These are phyloP conservation scores for Ceratitis capitata DNA, from an alignment of 1,140 invertebrate genomes.

Conservation along the genomic window DNA sequence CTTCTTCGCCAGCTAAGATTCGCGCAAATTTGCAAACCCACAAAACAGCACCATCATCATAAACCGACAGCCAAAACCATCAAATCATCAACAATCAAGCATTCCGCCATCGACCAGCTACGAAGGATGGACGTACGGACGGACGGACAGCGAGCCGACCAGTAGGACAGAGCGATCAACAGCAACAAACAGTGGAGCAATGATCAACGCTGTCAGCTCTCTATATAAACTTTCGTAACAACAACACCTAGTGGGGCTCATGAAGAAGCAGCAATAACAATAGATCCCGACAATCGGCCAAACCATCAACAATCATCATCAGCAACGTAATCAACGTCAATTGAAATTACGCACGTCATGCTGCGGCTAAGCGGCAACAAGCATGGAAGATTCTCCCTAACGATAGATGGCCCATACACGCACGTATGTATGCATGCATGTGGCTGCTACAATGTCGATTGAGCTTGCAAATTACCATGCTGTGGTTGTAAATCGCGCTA, in stretches of 20 bases:
- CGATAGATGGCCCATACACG: not conserved
- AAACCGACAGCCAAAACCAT: no score
- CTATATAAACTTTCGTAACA: not conserved
- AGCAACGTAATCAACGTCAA: slow-evolving; percentile 38
- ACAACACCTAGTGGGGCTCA: not conserved
- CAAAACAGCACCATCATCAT: not conserved
- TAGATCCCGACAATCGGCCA: not conserved
- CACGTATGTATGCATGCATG: no score
- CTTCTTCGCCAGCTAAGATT: no score
- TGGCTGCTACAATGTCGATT: not conserved
- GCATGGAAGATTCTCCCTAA: not conserved
- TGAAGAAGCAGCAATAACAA: not conserved
- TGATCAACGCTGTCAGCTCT: not conserved
- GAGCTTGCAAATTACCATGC: not conserved
- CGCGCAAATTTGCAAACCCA: not conserved
- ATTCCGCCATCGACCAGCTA: not conserved
- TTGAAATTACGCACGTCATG: slow-evolving; percentile 40
- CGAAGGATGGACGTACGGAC: not conserved
- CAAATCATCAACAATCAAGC: slow-evolving; percentile 25
- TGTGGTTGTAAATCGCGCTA: not conserved
- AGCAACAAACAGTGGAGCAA: not conserved
- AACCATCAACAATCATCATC: slow-evolving; percentile 29
- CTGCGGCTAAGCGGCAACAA: not conserved
- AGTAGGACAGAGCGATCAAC: no score
- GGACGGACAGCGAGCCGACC: not conserved